Base-by-base conservation (phyloP, 2,888 invertebrate genomes). In the Cartodere bifasciata region DNA sequence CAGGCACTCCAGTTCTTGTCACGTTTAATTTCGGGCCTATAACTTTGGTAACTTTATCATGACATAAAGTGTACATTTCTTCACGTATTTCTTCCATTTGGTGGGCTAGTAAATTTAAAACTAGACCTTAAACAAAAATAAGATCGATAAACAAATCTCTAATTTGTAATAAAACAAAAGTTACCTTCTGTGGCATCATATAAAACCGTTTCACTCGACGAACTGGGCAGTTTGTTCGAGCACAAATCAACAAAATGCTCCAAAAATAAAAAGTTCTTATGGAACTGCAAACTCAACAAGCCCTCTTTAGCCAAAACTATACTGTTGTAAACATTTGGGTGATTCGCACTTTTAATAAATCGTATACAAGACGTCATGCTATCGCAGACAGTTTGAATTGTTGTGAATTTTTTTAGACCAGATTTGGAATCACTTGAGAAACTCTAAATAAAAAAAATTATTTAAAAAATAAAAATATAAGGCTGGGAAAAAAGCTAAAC, bases 81-180 rank as follows among this genome's bases (percentile, higher is more conserved):
- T 56, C 56, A 40, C 62, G 62, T 3, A 77, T 62, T 56, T 70
- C 67, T 4, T 56, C 50, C 7, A 67, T 60, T 36, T 58, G 63
- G 46, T 75, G 71, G 0, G 72, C 64, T 56, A 79, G 61, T 25
- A 78, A 53, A 38, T 49, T 53, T 14, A 75, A 49, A 6, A 64
- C 58, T 37, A 72, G 60, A 44, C 55, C 54, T 49, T 34, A 44
- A 49, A 37, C 13, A 21, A 38, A 23, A 23, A 23, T 7, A 10
- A 9, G 5, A 23, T 20, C 20, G n/a, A 7, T 20, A n/a, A n/a
- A 7, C n/a, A 20, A 6, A 20, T 7, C 6, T 20, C n/a, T 20
- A 7, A 20, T 20, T 7, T 7, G n/a, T n/a, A 20, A 20, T 7
- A n/a, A n/a, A n/a, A n/a, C n/a, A n/a, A n/a, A n/a, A 30, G 27